phyloP scores from a whole-genome alignment of 2,113 vertebrate species.

The Nothobranchius furzeri region DNA sequence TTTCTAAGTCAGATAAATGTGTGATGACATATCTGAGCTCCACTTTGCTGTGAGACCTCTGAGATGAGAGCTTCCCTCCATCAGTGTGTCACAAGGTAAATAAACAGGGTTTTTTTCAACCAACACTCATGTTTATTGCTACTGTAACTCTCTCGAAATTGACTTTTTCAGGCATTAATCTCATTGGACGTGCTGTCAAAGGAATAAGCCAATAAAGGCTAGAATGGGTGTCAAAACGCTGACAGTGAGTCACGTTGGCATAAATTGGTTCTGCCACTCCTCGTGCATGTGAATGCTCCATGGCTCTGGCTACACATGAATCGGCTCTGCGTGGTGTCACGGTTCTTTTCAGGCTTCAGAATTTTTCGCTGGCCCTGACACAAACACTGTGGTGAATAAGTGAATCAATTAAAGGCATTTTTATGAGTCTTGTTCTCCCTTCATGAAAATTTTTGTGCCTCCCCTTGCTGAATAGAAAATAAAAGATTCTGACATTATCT shows the following conservation, averaged over 20 bases:
- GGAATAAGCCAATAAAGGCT: not conserved
- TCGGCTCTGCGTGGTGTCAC: not conserved
- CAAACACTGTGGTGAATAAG: not conserved
- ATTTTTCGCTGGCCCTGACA: not conserved
- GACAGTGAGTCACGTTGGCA: conserved; percentile 2
- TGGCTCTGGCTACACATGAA: conserved; percentile 1
- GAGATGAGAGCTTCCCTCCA: no score
- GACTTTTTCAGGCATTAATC: conserved; percentile 1
- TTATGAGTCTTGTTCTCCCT: not conserved
- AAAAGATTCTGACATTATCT: not conserved
- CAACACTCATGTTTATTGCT: not conserved
- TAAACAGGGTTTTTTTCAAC: not conserved
- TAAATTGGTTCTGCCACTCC: conserved; percentile 12
- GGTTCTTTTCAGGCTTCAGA: not conserved
- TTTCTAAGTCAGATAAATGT: no score
- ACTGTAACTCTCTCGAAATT: not conserved
- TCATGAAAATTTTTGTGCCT: not conserved
- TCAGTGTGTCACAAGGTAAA: not conserved
- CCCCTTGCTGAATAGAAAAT: not conserved
- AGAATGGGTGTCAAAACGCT: conserved; percentile 12
- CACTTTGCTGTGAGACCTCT: no score
- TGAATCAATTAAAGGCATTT: conserved; percentile 8
- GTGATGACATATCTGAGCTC: no score
- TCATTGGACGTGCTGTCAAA: conserved; percentile 20
- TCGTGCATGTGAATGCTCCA: not conserved